phyloP scores from a whole-genome alignment of 1,140 invertebrate species.

The Drosophila littoralis region DNA sequence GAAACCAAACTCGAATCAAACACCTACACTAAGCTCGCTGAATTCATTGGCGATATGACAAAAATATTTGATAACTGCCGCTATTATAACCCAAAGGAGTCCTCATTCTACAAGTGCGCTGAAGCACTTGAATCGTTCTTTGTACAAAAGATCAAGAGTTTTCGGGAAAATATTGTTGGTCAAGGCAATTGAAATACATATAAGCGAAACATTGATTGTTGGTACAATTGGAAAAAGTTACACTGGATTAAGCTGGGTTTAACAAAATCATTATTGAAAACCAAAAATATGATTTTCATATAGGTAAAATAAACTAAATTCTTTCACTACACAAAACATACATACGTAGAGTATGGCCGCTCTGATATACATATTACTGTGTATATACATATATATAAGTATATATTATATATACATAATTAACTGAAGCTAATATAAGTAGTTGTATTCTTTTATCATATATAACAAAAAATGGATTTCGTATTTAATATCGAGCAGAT shows the following conservation, averaged over 20 bases:
- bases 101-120: slow-evolving; percentile 97
- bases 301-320: slow-evolving; percentile 35
- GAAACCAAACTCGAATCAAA: slow-evolving; percentile 94
- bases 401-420: neutral
- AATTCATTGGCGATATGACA: slow-evolving; percentile 98
- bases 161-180: slow-evolving; percentile 89
- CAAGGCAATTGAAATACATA: slow-evolving; percentile 56
- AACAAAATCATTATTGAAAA: slow-evolving; percentile 8
- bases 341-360: slow-evolving; percentile 27
- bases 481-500: slow-evolving; percentile 1
- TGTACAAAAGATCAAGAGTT: slow-evolving; percentile 94
- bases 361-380: slow-evolving; percentile 27
- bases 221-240: slow-evolving; percentile 7
- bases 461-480: slow-evolving; percentile 16
- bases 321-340: slow-evolving; percentile 20
- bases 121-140: slow-evolving; percentile 97
- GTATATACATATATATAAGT: slow-evolving; percentile 26
- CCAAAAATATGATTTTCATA: slow-evolving; percentile 28
- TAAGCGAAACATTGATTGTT: slow-evolving; percentile 8
- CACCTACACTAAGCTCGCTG: slow-evolving; percentile 94
- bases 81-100: slow-evolving; percentile 97
- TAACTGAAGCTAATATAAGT: slow-evolving; percentile 31
- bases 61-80: slow-evolving; percentile 99
- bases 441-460: slow-evolving; percentile 10
- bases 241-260: slow-evolving; percentile 21